These are phyloP conservation scores for Carpatolechia fugitivella DNA, from an alignment of 2,888 invertebrate species.

Conservation along the genomic window DNA sequence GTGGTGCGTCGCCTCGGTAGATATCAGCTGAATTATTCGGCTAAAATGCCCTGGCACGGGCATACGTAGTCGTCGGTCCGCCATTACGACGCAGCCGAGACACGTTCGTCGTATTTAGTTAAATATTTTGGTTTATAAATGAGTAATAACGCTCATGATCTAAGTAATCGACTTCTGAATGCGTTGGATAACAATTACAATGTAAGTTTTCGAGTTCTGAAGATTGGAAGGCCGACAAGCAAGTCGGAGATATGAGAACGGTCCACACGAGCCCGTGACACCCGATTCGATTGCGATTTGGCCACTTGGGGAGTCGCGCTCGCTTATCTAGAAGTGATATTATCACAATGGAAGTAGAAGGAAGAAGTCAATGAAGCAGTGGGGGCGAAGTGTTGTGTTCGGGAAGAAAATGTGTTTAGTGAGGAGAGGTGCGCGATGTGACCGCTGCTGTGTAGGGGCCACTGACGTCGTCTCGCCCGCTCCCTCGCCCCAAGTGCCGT, in stretches of 20 bases:
- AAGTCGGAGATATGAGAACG: slow-evolving; percentile 68
- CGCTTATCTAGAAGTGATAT: slow-evolving; percentile 41
- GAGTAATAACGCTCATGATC: slow-evolving; percentile 91
- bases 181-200: slow-evolving; percentile 98
- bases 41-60: slow-evolving; percentile 81
- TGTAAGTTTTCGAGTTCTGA: slow-evolving; percentile 88
- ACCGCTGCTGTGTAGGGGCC: slow-evolving; percentile 60
- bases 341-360: slow-evolving; percentile 41
- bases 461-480: slow-evolving; percentile 73
- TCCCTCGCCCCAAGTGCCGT: slow-evolving; percentile 70
- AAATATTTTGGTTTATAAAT: slow-evolving; percentile 84
- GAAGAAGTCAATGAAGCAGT: slow-evolving; percentile 38
- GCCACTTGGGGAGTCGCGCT: slow-evolving; percentile 61
- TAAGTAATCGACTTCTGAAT: slow-evolving; percentile 97
- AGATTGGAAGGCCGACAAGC: slow-evolving; percentile 61
- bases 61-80: slow-evolving; percentile 81
- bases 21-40: slow-evolving; percentile 81
- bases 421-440: slow-evolving; percentile 68
- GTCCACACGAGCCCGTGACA: slow-evolving; percentile 76
- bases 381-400: slow-evolving; percentile 44
- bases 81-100: slow-evolving; percentile 80
- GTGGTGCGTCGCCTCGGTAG: slow-evolving; percentile 76
- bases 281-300: slow-evolving; percentile 70
- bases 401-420: slow-evolving; percentile 54
- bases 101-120: slow-evolving; percentile 81